Conservation (phyloP, 2,888 invertebrate species). For the Synanthedon myopaeformis region DNA sequence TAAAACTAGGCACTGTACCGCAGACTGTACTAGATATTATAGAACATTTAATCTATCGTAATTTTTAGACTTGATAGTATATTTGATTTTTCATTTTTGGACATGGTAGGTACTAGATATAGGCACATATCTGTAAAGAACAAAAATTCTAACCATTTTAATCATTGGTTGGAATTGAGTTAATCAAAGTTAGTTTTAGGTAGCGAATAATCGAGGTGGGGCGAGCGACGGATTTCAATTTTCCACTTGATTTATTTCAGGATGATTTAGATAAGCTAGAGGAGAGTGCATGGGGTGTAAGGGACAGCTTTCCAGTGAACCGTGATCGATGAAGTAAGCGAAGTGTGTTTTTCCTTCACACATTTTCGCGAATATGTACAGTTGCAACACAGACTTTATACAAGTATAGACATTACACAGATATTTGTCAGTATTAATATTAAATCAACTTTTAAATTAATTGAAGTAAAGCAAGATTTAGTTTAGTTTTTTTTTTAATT, state of each 20-base stretch:
- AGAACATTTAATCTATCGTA: too few species aligned
- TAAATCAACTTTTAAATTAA: too few species aligned
- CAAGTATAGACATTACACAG: too few species aligned
- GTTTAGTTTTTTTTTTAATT: too few species aligned
- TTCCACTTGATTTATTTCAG: conserved; percentile 55
- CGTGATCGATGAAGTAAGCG: conserved; percentile 1
- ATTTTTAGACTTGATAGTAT: too few species aligned
- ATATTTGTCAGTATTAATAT: too few species aligned
- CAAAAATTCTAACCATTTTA: conserved; percentile 23
- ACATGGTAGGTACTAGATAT: background rate
- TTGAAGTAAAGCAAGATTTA: too few species aligned
- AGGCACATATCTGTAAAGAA: conserved; percentile 1
- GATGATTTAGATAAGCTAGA: conserved; percentile 36
- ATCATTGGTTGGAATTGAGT: conserved; percentile 31
- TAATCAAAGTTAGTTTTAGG: conserved; percentile 44
- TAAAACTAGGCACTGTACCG: too few species aligned
- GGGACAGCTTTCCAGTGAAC: conserved; percentile 2
- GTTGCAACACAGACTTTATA: background rate
- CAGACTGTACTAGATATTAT: too few species aligned
- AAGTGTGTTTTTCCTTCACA: background rate
- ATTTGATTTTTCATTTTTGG: too few species aligned
- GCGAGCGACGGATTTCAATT: conserved; percentile 43
- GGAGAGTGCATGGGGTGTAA: conserved; percentile 3
- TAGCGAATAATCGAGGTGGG: conserved; percentile 18
- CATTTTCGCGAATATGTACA: background rate